phyloP scores from a whole-genome alignment of 2,888 invertebrate genomes.

The Caenorhabditis zanzibari region DNA sequence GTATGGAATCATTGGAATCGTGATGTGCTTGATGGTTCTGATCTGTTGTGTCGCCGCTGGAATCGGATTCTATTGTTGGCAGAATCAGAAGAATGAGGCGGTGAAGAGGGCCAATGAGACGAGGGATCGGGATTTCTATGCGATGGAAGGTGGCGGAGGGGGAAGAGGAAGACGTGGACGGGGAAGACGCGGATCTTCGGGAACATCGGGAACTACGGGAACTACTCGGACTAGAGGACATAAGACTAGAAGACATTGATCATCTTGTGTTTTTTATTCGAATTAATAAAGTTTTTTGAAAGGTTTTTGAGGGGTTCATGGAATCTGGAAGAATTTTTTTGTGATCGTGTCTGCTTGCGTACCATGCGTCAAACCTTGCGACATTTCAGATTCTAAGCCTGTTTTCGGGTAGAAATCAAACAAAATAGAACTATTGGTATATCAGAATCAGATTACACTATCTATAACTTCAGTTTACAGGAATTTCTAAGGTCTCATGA shows the following conservation, averaged over 20 bases:
- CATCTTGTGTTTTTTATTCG: not conserved
- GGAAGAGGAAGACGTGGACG: not conserved
- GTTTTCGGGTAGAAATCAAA: too few relatives aligned
- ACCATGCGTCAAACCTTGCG: too few relatives aligned
- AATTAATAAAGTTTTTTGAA: too few relatives aligned
- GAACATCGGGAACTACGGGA: slow-evolving; percentile 1
- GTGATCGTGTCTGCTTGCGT: too few relatives aligned
- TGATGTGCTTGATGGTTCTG: not conserved
- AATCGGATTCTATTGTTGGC: slow-evolving; percentile 16
- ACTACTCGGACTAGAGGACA: not conserved
- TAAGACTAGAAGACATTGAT: not conserved
- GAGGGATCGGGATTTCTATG: not conserved
- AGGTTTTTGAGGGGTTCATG: too few relatives aligned
- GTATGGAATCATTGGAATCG: slow-evolving; percentile 2
- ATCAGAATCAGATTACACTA: too few relatives aligned
- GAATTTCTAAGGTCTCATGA: too few relatives aligned
- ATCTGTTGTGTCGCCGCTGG: not conserved
- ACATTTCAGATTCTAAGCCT: too few relatives aligned
- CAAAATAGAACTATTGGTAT: too few relatives aligned
- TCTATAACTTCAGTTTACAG: too few relatives aligned
- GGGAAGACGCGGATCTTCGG: not conserved
- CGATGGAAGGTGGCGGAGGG: not conserved
- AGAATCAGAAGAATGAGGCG: not conserved
- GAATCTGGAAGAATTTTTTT: too few relatives aligned
- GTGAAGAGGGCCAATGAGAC: not conserved